Conservation (phyloP, 2,113 vertebrate species). For the Nymphicus hollandicus region DNA sequence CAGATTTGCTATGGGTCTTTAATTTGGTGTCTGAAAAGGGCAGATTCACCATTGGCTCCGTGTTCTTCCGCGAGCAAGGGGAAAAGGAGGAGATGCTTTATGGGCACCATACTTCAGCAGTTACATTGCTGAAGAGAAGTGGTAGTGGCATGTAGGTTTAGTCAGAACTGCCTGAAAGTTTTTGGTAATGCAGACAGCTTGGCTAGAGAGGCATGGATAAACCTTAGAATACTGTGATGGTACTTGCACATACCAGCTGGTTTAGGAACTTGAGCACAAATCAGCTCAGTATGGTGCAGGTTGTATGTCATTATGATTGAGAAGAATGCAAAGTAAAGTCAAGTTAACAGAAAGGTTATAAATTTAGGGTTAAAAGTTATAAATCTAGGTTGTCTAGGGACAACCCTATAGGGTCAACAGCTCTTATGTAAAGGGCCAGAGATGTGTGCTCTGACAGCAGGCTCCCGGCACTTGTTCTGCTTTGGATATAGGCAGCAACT, state of each 20-base stretch:
- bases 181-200: background rate
- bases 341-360: background rate
- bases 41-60: background rate
- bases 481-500: background rate
- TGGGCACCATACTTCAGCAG: background rate
- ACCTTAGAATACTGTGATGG: background rate
- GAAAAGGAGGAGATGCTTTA: background rate
- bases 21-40: background rate
- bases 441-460: background rate
- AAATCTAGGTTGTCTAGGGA: background rate
- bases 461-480: accelerated
- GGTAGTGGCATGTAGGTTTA: background rate
- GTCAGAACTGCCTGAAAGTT: background rate
- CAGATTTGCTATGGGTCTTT: background rate
- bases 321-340: background rate
- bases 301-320: background rate
- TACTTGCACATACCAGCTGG: background rate
- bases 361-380: background rate
- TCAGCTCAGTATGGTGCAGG: background rate
- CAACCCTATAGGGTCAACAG: background rate
- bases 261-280: background rate
- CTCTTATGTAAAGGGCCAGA: background rate
- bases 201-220: background rate
- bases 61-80: background rate
- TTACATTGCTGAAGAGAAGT: background rate